Evolutionary conservation across 2,113 vertebrate genomes (phyloP).

Genomic region (Cochlearius cochlearius): DNA sequence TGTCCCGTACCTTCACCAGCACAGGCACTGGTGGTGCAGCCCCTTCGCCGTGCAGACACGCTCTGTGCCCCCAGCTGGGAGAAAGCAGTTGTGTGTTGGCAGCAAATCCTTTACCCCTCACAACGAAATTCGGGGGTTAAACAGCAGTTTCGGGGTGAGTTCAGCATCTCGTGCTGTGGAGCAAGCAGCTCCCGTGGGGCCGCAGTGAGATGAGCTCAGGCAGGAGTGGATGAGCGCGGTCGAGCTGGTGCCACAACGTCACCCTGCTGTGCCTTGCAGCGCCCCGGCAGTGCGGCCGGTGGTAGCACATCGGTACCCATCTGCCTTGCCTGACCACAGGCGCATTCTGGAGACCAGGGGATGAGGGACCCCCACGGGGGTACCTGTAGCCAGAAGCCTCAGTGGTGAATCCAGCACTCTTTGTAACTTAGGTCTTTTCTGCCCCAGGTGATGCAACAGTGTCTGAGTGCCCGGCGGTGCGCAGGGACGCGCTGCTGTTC

Average conservation of each 20-base stretch:
- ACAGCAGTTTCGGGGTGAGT: too few species aligned
- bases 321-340: neutral
- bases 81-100: neutral
- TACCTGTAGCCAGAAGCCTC: neutral
- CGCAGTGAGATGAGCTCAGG: neutral
- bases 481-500: neutral
- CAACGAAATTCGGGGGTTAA: neutral
- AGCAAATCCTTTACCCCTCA: neutral
- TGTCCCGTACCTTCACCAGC: neutral
- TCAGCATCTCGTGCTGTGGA: neutral
- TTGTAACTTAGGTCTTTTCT: neutral
- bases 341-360: neutral
- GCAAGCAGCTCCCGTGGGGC: neutral
- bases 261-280: neutral
- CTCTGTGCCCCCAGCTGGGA: neutral
- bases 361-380: neutral
- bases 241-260: neutral
- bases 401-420: neutral
- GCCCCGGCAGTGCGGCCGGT: fast-evolving
- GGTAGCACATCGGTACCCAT: neutral
- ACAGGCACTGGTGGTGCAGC: neutral
- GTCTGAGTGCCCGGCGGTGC: neutral
- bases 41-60: neutral
- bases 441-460: fast-evolving
- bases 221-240: neutral